Percentiles rank a stretch among this genome's conserved stretches.
These are phyloP conservation scores for Tringa solitaria DNA, from an alignment of 2,113 vertebrate species.

Conservation along the genomic window DNA sequence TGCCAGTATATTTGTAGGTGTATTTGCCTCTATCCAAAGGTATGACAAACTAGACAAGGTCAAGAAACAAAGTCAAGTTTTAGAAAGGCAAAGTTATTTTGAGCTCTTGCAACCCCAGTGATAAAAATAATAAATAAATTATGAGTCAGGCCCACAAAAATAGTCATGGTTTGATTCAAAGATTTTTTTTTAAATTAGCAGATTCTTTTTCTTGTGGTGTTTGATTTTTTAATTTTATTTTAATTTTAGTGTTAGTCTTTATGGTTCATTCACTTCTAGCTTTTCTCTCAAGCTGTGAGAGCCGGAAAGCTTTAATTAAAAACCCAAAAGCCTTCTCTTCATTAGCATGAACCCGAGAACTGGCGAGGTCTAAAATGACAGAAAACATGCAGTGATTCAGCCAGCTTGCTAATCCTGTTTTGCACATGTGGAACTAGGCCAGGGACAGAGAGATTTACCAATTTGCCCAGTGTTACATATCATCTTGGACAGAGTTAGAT, in stretches of 20 bases:
- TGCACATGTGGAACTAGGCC: not conserved
- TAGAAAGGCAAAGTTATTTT: not conserved
- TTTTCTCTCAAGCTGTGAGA: not conserved
- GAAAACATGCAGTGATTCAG: not conserved
- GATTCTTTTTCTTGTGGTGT: not conserved
- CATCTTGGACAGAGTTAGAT: not conserved
- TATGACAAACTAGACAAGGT: not conserved
- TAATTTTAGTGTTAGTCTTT: not conserved
- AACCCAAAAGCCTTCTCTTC: not conserved
- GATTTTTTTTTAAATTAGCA: not conserved
- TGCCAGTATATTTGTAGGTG: too few relatives aligned
- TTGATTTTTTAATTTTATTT: too few relatives aligned
- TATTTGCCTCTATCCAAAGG: not conserved
- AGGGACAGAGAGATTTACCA: not conserved
- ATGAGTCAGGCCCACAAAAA: not conserved
- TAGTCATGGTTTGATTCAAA: not conserved
- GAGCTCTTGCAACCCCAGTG: not conserved
- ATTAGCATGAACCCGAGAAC: not conserved
- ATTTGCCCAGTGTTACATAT: not conserved
- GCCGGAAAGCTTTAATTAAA: not conserved
- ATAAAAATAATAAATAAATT: not conserved
- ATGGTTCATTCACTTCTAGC: not conserved
- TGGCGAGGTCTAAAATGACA: not conserved
- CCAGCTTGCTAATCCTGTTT: not conserved
- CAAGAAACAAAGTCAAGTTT: not conserved